Evolutionary conservation across 2,113 vertebrate genomes (phyloP).

Genomic region (Hyperopisus bebe): DNA sequence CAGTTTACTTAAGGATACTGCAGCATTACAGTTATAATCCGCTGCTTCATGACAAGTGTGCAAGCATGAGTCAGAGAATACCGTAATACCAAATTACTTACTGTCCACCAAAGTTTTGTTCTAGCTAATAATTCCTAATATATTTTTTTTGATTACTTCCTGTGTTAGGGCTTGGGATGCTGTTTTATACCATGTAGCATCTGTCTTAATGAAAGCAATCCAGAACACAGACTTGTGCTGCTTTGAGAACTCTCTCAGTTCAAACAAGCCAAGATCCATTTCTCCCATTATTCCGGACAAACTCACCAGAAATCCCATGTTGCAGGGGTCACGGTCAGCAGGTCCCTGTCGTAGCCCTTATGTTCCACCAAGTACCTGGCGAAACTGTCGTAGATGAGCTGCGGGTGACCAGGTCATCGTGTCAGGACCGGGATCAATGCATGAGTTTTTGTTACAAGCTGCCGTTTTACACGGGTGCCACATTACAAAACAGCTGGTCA

Average conservation of each 20-base stretch:
- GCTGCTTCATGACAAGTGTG: background rate
- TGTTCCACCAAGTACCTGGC: conserved; percentile 80
- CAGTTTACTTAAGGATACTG: background rate
- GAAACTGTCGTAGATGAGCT: conserved; percentile 94
- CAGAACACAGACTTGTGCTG: background rate
- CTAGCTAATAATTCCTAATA: background rate
- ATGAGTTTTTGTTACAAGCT: background rate
- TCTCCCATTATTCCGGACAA: background rate
- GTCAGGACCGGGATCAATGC: background rate
- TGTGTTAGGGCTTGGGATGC: background rate
- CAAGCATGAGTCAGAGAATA: background rate
- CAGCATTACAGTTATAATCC: background rate
- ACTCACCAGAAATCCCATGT: conserved; percentile 93
- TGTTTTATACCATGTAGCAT: background rate
- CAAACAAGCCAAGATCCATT: background rate
- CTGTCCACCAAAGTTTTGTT: background rate
- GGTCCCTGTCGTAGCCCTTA: conserved; percentile 78
- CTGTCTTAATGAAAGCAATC: background rate
- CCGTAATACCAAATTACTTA: background rate
- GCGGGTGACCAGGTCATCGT: conserved; percentile 32
- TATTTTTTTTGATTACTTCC: background rate
- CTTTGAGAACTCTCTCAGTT: background rate
- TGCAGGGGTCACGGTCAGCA: conserved; percentile 73
- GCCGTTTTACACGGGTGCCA: background rate
- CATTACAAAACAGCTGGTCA: background rate